These are phyloP conservation scores for Colletes collaris DNA, from an alignment of 2,888 invertebrate species.

Conservation along the genomic window DNA sequence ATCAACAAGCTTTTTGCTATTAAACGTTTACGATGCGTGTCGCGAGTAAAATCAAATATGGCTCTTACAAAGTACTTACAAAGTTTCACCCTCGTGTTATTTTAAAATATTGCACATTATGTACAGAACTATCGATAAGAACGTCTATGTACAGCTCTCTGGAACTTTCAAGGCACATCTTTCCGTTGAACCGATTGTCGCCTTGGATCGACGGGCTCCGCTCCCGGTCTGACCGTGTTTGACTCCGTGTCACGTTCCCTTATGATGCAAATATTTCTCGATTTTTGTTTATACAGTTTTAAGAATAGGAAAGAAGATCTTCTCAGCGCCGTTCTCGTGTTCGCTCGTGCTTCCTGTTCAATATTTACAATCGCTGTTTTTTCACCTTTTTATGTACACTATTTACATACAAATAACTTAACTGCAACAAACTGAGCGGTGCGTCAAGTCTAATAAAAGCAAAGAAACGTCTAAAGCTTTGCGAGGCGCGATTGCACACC, in stretches of 20 bases:
- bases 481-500: neutral
- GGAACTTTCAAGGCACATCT: neutral
- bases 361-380: slow-evolving; percentile 56
- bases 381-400: slow-evolving; percentile 61
- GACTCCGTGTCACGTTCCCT: slow-evolving; percentile 38
- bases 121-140: slow-evolving; percentile 13
- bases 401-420: slow-evolving; percentile 34
- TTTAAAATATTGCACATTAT: slow-evolving; percentile 22
- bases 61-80: slow-evolving; percentile 20
- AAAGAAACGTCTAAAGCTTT: too few relatives aligned
- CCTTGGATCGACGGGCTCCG: slow-evolving; percentile 62
- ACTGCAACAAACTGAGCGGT: neutral
- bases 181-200: slow-evolving; percentile 12
- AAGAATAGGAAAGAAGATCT: slow-evolving; percentile 32
- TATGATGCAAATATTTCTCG: slow-evolving; percentile 66
- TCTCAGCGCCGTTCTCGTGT: neutral
- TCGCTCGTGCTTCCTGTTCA: slow-evolving; percentile 50
- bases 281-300: slow-evolving; percentile 47
- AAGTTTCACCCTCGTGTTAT: neutral
- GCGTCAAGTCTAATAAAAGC: neutral
- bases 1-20: neutral
- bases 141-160: slow-evolving; percentile 7
- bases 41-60: too few relatives aligned
- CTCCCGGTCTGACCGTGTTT: slow-evolving; percentile 69
- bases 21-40: too few relatives aligned